Evolutionary conservation across 2,797 vertebrate species (phyloP).

Genomic region (Schizothorax lantsangensis): DNA sequence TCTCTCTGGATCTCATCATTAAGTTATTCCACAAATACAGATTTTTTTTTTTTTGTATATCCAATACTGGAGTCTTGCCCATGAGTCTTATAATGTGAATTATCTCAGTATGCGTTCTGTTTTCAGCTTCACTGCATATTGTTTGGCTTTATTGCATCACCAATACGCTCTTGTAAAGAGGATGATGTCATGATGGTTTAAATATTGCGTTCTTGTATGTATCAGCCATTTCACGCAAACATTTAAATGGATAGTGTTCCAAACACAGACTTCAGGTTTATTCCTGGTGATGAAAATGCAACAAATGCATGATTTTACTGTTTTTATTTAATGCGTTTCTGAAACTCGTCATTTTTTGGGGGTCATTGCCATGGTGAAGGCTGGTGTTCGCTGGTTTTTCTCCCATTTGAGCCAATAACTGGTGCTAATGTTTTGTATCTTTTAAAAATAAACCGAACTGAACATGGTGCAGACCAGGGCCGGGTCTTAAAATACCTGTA

Average conservation of each 20-base stretch:
- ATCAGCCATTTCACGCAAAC: slow-evolving; percentile 24
- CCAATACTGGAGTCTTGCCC: slow-evolving; percentile 27
- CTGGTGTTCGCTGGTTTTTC: slow-evolving; percentile 36
- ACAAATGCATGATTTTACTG: slow-evolving; percentile 49
- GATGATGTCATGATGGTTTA: slow-evolving; percentile 9
- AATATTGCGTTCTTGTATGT: background rate
- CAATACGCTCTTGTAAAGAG: slow-evolving; percentile 9
- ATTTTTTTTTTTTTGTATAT: slow-evolving; percentile 5
- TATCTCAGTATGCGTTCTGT: slow-evolving; percentile 41
- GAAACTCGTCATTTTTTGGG: background rate
- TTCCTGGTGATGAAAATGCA: slow-evolving; percentile 22
- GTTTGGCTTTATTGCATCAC: slow-evolving; percentile 32
- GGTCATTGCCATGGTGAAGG: slow-evolving; percentile 48
- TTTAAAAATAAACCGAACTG: slow-evolving; percentile 35
- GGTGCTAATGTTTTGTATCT: slow-evolving; percentile 75
- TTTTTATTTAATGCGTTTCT: background rate
- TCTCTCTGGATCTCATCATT: slow-evolving; percentile 58
- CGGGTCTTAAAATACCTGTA: slow-evolving; percentile 52
- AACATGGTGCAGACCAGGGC: slow-evolving; percentile 43
- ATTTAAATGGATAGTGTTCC: slow-evolving; percentile 24
- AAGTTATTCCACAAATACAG: slow-evolving; percentile 27
- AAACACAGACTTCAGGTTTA: slow-evolving; percentile 22
- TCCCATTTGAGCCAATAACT: slow-evolving; percentile 68
- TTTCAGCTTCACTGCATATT: slow-evolving; percentile 35
- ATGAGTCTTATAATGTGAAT: slow-evolving; percentile 55